Evolutionary conservation across 2,113 vertebrate species (phyloP), one percentile per base, ranked within the genome.

Genomic region (Haplotaxodon microlepis): DNA sequence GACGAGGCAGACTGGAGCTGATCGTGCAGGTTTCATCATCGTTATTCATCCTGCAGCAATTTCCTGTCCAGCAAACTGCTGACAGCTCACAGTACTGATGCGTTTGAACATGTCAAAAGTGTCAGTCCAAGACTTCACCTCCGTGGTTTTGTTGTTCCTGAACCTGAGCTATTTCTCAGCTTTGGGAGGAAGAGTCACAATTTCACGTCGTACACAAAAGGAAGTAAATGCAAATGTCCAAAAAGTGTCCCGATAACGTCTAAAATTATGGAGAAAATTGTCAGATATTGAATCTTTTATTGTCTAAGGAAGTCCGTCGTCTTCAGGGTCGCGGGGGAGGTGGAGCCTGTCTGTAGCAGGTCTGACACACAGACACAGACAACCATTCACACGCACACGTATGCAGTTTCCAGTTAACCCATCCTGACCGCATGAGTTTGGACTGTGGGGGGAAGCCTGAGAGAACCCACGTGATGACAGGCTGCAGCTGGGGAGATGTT

Each of bases 381-480:
- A 53, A 51, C 50, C 50, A 53, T 3, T n/a, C 14, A 63, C 29
- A 19, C 14, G 5, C 2, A 31, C 57, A 10, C 14, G 1, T 61
- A 3, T 61, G 5, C 9, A 61, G 29, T 34, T 19, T 34, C 29
- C 59, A 19, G 59, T 19, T 34, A 34, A 63, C 59, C 57, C 5
- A 1, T 27, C 54, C 57, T 61, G 29, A 61, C 16, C 2, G 1
- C 9, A 19, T 34, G 59, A 11, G 29, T 34, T 61, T 17, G 16
- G 16, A 63, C 56, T 59, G 56, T 9, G 56, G 51, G n/a, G 2
- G 51, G 24, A 59, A 59, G 56, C 24, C 9, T 7, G 56, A 5
- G 56, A 29, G 12, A 14, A 14, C 27, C 51, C 51, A 9, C 0
- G 3, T 0, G 14, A 61, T 63, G 29, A 11, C 59, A 1, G 3